Evolutionary conservation across 1,140 invertebrate species (phyloP), one percentile per base, ranked within the genome.

Genomic region (Sitobion miscanthi): DNA sequence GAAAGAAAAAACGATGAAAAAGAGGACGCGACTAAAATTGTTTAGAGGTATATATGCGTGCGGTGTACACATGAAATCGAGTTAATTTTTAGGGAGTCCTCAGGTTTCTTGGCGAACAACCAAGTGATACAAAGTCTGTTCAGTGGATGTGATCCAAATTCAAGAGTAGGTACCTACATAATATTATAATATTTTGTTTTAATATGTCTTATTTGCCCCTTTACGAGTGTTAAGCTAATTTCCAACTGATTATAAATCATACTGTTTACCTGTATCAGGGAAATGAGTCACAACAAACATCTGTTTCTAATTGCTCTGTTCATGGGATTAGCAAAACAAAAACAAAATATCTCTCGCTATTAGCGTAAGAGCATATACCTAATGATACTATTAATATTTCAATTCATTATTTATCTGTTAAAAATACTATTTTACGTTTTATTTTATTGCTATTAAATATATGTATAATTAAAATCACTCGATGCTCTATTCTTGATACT

Each of bases 141-240:
- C 45, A n/a, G 35, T 92, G 91, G 91, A 92, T 82, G 20, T n/a
- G 21, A 83, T 92, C 91, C 91, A 92, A 83, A 83, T 23, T n/a
- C 52, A 42, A 21, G 49, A 89, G 52, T 35, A 35, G 35, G 35
- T 54, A 89, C 52, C 9, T 4, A 85, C n/a, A 86, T 23, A 77
- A 77, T 77, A 77, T 77, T 77, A n/a, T n/a, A 62, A 62, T 62
- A 77, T 77, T 77, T 77, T 77, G 4, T 77, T 77, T 77, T 83
- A 21, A n/a, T 86, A 86, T 86, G 30, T 88, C 21, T 88, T 54
- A 54, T 54, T 4, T 54, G 8, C 35, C 35, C 23, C 20, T 88
- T 35, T 88, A 35, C 87, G 47, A 88, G 30, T 52, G 35, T 88
- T 35, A 11, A 45, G n/a, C 49, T 88, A 38, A 52, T 52, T 88